Evolutionary conservation across 2,797 vertebrate species (phyloP).

Genomic region (Pogonophryne albipinna): DNA sequence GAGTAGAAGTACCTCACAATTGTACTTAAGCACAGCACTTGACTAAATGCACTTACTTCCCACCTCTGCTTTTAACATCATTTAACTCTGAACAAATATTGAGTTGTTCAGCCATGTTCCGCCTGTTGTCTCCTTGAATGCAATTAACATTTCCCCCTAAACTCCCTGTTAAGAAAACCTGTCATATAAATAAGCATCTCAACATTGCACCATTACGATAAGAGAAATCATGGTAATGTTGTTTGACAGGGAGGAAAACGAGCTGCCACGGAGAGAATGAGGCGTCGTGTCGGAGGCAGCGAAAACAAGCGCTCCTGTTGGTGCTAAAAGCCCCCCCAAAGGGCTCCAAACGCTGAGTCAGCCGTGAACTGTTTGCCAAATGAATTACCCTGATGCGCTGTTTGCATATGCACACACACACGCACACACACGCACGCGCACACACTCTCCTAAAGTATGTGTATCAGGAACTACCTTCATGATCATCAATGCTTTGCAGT

Average conservation of each 20-base stretch:
- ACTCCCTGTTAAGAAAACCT: slow-evolving; percentile 8
- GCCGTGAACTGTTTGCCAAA: slow-evolving; percentile 42
- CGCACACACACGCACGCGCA: background rate
- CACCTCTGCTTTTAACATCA: no score
- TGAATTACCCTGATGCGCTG: slow-evolving; percentile 41
- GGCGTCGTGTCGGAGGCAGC: slow-evolving; percentile 33
- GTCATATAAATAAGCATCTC: slow-evolving; percentile 7
- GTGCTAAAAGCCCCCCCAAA: slow-evolving; percentile 48
- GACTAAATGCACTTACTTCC: no score
- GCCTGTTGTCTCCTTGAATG: slow-evolving; percentile 4
- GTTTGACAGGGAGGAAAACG: slow-evolving; percentile 60
- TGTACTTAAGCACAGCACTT: no score
- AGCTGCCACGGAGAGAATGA: slow-evolving; percentile 45
- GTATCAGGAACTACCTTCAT: slow-evolving; percentile 10
- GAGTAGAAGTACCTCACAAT: no score
- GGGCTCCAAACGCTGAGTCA: slow-evolving; percentile 52
- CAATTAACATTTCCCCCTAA: background rate
- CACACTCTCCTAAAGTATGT: background rate
- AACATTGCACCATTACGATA: background rate
- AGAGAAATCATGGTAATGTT: slow-evolving; percentile 40
- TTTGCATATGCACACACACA: background rate
- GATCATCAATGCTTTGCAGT: slow-evolving; percentile 7
- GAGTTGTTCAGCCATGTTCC: background rate
- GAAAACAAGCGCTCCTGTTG: slow-evolving; percentile 52
- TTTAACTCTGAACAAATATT: background rate